phyloP scores from a whole-genome alignment of 2,888 invertebrate genomes.

The Lobophora halterata region DNA sequence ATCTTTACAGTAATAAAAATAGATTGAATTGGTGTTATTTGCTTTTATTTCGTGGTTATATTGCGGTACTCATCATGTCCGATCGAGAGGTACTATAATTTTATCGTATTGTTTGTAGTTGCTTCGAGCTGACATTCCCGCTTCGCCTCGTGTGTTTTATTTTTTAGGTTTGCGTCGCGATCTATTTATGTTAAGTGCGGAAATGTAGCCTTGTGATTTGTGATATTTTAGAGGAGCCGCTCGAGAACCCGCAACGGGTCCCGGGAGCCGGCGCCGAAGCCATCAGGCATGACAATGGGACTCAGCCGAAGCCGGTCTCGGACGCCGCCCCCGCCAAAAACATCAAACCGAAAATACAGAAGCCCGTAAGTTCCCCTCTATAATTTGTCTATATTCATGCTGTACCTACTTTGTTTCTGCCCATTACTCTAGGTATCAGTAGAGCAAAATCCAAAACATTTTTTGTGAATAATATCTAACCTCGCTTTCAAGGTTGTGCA shows the following conservation, averaged over 20 bases:
- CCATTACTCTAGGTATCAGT: neutral
- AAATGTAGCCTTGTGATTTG: too few species aligned
- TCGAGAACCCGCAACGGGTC: conserved; percentile 77
- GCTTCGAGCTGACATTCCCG: conserved; percentile 40
- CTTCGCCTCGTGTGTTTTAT: conserved; percentile 67
- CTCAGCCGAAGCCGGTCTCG: conserved; percentile 77
- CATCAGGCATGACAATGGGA: conserved; percentile 66
- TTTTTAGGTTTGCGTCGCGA: conserved; percentile 39
- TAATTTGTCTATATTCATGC: neutral
- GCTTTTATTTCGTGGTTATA: conserved; percentile 47
- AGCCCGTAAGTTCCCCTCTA: conserved; percentile 72
- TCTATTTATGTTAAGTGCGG: conserved; percentile 41
- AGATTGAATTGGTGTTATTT: conserved; percentile 56
- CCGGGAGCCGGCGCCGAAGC: conserved; percentile 67
- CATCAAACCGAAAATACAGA: conserved; percentile 70
- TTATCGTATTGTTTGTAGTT: conserved; percentile 45
- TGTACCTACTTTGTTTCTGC: neutral
- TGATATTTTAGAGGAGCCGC: conserved; percentile 73
- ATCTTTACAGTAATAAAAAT: conserved; percentile 46
- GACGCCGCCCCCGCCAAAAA: conserved; percentile 77
- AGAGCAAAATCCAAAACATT: conserved; percentile 6
- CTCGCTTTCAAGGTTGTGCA: conserved; percentile 61
- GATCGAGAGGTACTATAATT: conserved; percentile 76
- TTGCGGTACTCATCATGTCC: conserved; percentile 60
- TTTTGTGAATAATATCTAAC: conserved; percentile 45